Base-by-base conservation (phyloP, 2,797 vertebrate genomes). In the Coracias cyanogaster region DNA sequence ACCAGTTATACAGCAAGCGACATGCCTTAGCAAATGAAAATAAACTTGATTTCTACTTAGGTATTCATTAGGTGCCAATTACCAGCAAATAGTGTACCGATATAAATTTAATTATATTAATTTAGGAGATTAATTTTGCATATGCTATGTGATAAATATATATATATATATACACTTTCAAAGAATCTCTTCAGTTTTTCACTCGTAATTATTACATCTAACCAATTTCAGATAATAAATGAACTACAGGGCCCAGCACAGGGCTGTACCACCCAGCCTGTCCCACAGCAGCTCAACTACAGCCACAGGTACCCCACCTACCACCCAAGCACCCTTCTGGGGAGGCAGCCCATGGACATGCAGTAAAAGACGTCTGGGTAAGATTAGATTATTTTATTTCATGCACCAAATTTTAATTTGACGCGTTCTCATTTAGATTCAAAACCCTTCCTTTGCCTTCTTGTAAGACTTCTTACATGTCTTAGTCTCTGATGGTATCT, bases 181-280 rank as follows among this genome's bases (percentile, higher is more conserved):
- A 84, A 82, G 2, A 5, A 61, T 43, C 12, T 4, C 10, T 60
- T 64, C 20, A 31, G 5, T 28, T 82, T 92, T 94, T 82, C 26
- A 49, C 17, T 54, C 5, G 4, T 24, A 80, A 48, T 51, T 51
- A 46, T 58, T 84, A 8, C 5, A 29, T 39, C 14, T 64, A 54
- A 46, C 1, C 2, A 13, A 16, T 37, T 82, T 60, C 15, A 33
- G 29, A 8, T 51, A 46, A 54, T 35, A 52, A 85, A 65, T 21
- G 7, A 41, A 2, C 37, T 2, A 3, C 33, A 62, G 14, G 1
- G 3, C 12, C 29, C 0, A 0, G 15, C 4, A n/a, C 29, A 7
- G 29, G 26, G 12, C 26, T 0, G 0, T 8, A 37, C 2, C 19
- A 48, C 15, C 45, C 25, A 66, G 35, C 8, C 48, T 21, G 13